Percentiles rank a stretch among this genome's conserved stretches.
phyloP scores from a whole-genome alignment of 2,113 vertebrate species.

The Lonchura striata region DNA sequence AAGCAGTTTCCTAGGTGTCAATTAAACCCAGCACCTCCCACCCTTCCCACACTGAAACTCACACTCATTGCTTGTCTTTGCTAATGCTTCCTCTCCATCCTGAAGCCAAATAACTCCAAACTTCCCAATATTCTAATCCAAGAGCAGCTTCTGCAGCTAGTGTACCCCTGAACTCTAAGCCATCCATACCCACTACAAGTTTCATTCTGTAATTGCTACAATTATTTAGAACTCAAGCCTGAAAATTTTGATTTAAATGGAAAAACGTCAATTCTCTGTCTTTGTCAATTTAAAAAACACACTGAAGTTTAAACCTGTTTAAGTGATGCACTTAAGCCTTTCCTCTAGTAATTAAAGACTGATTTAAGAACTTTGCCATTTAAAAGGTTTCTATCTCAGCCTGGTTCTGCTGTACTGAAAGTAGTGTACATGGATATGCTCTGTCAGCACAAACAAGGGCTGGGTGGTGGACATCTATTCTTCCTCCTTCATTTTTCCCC shows the following conservation, averaged over 20 bases:
- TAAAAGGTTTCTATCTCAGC: background rate
- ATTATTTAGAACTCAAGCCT: background rate
- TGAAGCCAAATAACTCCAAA: background rate
- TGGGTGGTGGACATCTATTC: too few species aligned
- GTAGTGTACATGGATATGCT: background rate
- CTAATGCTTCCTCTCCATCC: background rate
- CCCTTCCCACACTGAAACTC: background rate
- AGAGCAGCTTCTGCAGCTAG: background rate
- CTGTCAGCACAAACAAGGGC: background rate
- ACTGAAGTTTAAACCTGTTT: background rate
- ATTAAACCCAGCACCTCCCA: background rate
- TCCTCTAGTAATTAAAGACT: background rate
- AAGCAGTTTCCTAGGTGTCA: background rate
- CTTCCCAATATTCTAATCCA: background rate
- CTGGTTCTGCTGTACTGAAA: background rate
- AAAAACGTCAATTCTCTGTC: background rate
- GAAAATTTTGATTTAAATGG: background rate
- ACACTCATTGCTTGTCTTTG: background rate
- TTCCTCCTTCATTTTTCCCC: too few species aligned
- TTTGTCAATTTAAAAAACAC: background rate
- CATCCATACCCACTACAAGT: background rate
- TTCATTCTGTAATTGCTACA: background rate
- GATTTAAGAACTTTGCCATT: background rate
- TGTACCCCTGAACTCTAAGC: background rate
- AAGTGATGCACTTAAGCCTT: background rate